These are phyloP conservation scores for Hippotragus niger DNA, from an alignment of 2,113 vertebrate genomes.

Conservation along the genomic window DNA sequence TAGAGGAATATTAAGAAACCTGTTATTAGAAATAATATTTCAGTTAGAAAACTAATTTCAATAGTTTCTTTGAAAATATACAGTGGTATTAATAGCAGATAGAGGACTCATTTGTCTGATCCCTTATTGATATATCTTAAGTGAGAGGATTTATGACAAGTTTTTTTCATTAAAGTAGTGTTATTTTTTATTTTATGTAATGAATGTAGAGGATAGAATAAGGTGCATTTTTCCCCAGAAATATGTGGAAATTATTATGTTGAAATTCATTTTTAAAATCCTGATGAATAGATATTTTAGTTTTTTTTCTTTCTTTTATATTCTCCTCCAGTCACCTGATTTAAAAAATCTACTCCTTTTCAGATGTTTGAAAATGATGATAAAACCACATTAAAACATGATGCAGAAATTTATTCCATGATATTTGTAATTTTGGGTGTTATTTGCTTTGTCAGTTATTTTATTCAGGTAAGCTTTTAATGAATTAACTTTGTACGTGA, in stretches of 20 bases:
- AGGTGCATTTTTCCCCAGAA: neutral
- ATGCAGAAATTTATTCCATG: conserved; percentile 63
- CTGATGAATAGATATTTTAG: neutral
- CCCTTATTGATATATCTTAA: neutral
- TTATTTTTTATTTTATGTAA: neutral
- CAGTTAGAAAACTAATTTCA: neutral
- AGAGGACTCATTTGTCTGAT: neutral
- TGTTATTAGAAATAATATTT: conserved; percentile 12
- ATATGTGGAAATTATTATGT: neutral
- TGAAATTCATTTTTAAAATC: conserved; percentile 31
- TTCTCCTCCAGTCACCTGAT: neutral
- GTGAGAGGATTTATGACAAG: neutral
- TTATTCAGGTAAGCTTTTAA: conserved; percentile 67
- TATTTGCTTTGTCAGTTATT: conserved; percentile 62
- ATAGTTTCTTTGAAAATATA: conserved; percentile 2
- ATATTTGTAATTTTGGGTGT: conserved; percentile 52
- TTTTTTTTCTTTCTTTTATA: neutral
- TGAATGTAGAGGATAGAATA: neutral
- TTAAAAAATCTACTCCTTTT: conserved; percentile 2
- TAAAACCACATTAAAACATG: conserved; percentile 42
- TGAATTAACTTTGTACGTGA: neutral
- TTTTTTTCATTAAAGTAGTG: neutral
- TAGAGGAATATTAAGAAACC: conserved; percentile 11
- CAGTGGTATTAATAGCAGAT: neutral
- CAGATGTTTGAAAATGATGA: conserved; percentile 64